Conservation (phyloP, 2,113 vertebrate genomes). For the Bostrychus sinensis region DNA sequence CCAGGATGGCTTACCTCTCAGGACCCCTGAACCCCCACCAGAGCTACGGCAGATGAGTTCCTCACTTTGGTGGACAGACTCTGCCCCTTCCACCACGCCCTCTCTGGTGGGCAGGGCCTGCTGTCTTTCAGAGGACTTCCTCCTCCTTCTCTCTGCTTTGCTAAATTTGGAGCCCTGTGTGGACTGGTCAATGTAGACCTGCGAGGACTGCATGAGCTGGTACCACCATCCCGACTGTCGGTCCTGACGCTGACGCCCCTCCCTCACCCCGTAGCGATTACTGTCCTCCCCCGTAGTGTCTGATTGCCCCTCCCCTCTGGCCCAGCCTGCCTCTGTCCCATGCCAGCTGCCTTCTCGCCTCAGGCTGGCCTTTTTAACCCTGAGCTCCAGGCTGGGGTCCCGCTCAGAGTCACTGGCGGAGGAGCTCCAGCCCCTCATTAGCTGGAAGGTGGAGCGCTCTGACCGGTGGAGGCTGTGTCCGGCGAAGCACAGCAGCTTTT, state of each 20-base stretch:
- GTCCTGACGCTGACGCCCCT: constrained; percentile 67
- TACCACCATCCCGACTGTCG: constrained; percentile 95
- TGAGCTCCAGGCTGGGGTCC: constrained; percentile 30
- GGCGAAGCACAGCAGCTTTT: constrained; percentile 88
- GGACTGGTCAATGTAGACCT: constrained; percentile 93
- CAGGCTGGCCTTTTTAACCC: constrained; percentile 51
- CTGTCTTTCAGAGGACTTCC: constrained; percentile 70
- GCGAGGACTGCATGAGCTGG: constrained; percentile 98
- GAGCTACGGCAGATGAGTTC: constrained; percentile 27
- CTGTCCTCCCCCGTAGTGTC: constrained; percentile 38
- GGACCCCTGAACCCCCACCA: constrained; percentile 34
- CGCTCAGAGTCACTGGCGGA: constrained; percentile 62
- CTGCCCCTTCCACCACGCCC: constrained; percentile 93
- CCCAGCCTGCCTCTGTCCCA: constrained; percentile 46
- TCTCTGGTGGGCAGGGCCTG: constrained; percentile 84
- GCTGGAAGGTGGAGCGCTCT: constrained; percentile 90
- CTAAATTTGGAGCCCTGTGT: constrained; percentile 84
- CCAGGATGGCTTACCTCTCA: constrained; percentile 84
- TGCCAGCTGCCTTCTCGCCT: constrained; percentile 67
- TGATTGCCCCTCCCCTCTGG: constrained; percentile 5
- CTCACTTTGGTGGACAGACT: constrained; percentile 80
- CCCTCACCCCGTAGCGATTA: constrained; percentile 26
- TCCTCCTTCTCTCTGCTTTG: constrained; percentile 83
- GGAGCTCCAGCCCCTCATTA: constrained; percentile 84
- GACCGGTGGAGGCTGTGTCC: constrained; percentile 87